Conservation (phyloP, 1,140 invertebrate genomes). For the Dolichoris vasculosae region DNA sequence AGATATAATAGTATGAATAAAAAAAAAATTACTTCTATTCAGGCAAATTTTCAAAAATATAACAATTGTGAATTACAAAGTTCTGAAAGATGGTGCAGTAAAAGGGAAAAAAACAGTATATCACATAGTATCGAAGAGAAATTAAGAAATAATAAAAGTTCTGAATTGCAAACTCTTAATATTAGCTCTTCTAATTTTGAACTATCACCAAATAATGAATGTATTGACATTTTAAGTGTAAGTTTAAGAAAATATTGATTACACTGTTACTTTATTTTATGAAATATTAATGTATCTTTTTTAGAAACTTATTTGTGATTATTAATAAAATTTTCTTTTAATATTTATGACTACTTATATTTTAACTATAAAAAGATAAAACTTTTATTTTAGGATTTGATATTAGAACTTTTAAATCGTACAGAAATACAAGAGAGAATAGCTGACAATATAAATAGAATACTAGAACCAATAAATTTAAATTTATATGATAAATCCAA, state of each 20-base stretch:
- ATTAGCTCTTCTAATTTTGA: conserved; percentile 11
- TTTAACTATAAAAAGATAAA: not conserved
- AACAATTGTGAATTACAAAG: not conserved
- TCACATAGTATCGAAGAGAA: not conserved
- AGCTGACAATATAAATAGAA: conserved; percentile 40
- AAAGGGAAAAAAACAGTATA: not conserved
- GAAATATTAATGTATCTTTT: not conserved
- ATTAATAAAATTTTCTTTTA: too few relatives aligned
- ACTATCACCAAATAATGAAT: not conserved
- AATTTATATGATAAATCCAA: not conserved
- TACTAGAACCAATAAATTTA: conserved; percentile 32
- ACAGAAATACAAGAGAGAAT: conserved; percentile 43
- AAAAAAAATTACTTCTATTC: not conserved
- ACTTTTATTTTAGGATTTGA: conserved; percentile 32
- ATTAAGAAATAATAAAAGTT: not conserved
- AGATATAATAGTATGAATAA: not conserved
- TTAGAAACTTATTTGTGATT: not conserved
- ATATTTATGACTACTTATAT: not conserved
- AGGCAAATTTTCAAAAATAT: not conserved
- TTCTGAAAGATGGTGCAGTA: not conserved
- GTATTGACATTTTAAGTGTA: conserved; percentile 33
- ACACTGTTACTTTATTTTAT: too few relatives aligned
- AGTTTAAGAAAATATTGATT: not conserved
- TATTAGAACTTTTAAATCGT: conserved; percentile 40
- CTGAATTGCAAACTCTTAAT: conserved; percentile 2